phyloP scores from a whole-genome alignment of 1,140 invertebrate genomes.

The Brachionus angularis region DNA sequence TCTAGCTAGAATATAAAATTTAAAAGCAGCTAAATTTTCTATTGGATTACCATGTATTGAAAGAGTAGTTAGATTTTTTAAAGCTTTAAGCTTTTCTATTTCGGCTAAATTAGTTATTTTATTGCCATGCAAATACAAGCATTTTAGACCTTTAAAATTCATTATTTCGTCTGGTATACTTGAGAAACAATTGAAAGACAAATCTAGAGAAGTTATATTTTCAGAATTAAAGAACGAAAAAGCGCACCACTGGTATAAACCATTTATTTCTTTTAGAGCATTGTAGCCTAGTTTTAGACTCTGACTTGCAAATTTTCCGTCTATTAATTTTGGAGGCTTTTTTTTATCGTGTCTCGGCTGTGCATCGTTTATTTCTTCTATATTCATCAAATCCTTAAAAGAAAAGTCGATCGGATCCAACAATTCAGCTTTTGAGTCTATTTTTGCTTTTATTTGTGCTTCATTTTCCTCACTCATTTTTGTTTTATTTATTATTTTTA shows the following conservation, averaged over 20 bases:
- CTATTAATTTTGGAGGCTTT: neutral
- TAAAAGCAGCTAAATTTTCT: constrained; percentile 31
- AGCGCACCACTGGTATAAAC: constrained; percentile 30
- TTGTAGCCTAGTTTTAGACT: constrained; percentile 34
- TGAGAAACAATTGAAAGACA: constrained; percentile 38
- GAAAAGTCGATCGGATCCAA: constrained; percentile 43
- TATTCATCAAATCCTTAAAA: constrained; percentile 39
- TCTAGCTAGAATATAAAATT: constrained; percentile 5
- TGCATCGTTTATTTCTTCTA: constrained; percentile 27
- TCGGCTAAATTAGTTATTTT: constrained; percentile 20
- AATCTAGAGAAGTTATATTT: constrained; percentile 27
- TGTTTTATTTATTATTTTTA: too few species aligned
- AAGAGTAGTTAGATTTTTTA: neutral
- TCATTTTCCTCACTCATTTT: too few species aligned
- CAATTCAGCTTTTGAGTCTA: constrained; percentile 27
- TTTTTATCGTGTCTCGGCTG: constrained; percentile 25
- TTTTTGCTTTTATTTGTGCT: neutral
- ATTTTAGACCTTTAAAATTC: constrained; percentile 28
- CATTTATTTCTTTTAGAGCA: constrained; percentile 29
- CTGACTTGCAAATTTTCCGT: constrained; percentile 36
- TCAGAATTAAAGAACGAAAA: constrained; percentile 13
- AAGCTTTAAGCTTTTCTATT: constrained; percentile 9
- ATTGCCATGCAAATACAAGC: constrained; percentile 38
- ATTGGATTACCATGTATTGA: constrained; percentile 39
- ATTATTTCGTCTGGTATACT: constrained; percentile 15